phyloP scores from a whole-genome alignment of 2,113 vertebrate species.

The Scartelaos histophorus region DNA sequence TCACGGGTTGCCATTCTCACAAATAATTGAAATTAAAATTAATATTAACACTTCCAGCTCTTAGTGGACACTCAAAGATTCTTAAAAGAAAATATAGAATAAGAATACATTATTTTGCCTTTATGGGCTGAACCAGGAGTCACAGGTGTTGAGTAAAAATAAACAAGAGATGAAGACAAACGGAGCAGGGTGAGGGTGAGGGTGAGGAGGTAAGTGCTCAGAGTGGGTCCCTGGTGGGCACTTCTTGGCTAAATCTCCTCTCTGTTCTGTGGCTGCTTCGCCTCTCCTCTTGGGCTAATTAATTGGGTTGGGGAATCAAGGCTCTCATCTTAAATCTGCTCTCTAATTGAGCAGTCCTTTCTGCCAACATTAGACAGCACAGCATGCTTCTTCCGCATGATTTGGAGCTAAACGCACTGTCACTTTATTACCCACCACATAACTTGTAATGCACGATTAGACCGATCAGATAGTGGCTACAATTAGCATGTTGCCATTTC shows the following conservation, averaged over 20 bases:
- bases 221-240: slow-evolving; percentile 67
- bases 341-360: slow-evolving; percentile 83
- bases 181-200: slow-evolving; percentile 57
- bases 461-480: slow-evolving; percentile 78
- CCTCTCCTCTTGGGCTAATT: slow-evolving; percentile 71
- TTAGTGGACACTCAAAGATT: background rate
- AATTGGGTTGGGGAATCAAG: slow-evolving; percentile 77
- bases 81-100: background rate
- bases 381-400: slow-evolving; percentile 83
- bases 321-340: slow-evolving; percentile 76
- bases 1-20: background rate
- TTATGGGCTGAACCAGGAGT: slow-evolving; percentile 49
- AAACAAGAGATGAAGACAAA: slow-evolving; percentile 53
- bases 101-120: background rate
- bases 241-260: slow-evolving; percentile 67
- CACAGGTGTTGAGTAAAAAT: slow-evolving; percentile 59
- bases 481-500: slow-evolving; percentile 69
- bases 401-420: slow-evolving; percentile 90
- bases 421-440: slow-evolving; percentile 84
- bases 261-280: slow-evolving; percentile 61
- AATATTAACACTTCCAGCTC: background rate
- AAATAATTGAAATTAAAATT: background rate
- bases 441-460: slow-evolving; percentile 78
- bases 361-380: slow-evolving; percentile 81
- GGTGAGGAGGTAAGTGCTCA: slow-evolving; percentile 54